These are phyloP conservation scores for Conops quadrifasciatus DNA, from an alignment of 2,888 invertebrate genomes.

Conservation along the genomic window DNA sequence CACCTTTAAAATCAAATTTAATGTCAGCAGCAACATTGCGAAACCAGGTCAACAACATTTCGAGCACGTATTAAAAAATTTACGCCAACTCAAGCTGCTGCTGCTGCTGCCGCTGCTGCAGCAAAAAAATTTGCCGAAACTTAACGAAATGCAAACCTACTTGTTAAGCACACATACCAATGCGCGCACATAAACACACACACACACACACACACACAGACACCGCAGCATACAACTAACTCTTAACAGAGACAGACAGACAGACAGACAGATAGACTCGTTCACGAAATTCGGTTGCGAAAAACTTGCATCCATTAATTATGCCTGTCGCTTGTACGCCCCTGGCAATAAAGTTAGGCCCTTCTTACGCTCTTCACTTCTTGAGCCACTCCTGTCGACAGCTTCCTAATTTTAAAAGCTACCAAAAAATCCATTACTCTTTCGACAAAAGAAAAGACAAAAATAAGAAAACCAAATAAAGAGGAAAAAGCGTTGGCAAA, in stretches of 20 bases:
- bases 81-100: slow-evolving; percentile 18
- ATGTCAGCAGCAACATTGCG: slow-evolving; percentile 23
- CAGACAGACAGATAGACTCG: slow-evolving; percentile 42
- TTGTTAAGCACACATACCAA: too few relatives aligned
- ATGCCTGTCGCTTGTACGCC: slow-evolving; percentile 49
- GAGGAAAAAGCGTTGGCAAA: background rate
- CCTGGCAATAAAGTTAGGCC: slow-evolving; percentile 46
- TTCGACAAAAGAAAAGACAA: background rate
- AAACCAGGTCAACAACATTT: slow-evolving; percentile 43
- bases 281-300: slow-evolving; percentile 41
- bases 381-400: slow-evolving; percentile 9
- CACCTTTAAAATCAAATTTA: slow-evolving; percentile 35
- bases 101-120: slow-evolving; percentile 6
- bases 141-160: slow-evolving; percentile 30
- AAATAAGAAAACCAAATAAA: background rate
- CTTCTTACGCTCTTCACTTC: slow-evolving; percentile 27
- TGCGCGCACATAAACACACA: slow-evolving; percentile 12
- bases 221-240: slow-evolving; percentile 13
- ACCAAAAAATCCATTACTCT: slow-evolving; percentile 27
- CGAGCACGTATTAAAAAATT: slow-evolving; percentile 39
- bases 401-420: slow-evolving; percentile 40
- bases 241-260: slow-evolving; percentile 39
- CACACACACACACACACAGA: slow-evolving; percentile 24
- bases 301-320: slow-evolving; percentile 51
- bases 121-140: slow-evolving; percentile 11